Evolutionary conservation across 2,797 vertebrate genomes (phyloP), one percentile per base, ranked within the genome.

Genomic region (Melopsittacus undulatus): DNA sequence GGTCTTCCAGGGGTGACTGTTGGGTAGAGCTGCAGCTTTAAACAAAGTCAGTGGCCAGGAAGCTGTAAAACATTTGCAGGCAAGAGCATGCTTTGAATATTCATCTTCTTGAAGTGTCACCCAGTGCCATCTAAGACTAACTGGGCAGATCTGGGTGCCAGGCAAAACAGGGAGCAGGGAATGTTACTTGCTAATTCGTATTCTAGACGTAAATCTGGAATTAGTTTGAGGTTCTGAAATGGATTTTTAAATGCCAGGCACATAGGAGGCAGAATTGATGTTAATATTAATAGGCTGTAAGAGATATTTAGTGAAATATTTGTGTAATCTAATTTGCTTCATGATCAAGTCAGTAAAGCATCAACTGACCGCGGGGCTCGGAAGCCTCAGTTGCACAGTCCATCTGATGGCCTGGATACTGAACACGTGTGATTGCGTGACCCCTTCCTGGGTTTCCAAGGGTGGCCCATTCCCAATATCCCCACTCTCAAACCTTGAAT

Each of bases 251-350:
- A 98, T 98, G 97, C 97, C 92, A 93, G 95, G 97, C 97, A 96
- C 97, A 96, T 92, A 92, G 88, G 95, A 97, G 96, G 96, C 89
- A 30, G 97, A 90, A 94, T 92, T 94, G 94, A 69, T 97, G 97
- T 98, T 97, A 98, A 98, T 98, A 98, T 98, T 98, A 97, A 98
- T 98, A 92, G 95, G 85, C 94, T 95, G 92, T 70, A 97, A 96
- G 95, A 97, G 97, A 97, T 98, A 97, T 96, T 98, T 98, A 97
- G 98, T 89, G 97, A 97, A 98, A 98, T 97, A 97, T 96, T 98
- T 97, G 97, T 97, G 54, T 97, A 97, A 98, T 98, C 97, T 96
- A 96, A 97, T 98, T 98, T 97, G 95, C 95, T 92, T 96, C 94
- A 11, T 96, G 95, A 97, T 96, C 95, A 89, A 93, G 97, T 79